A percentile compares a stretch with the other conserved stretches of the same genome.
These are phyloP conservation scores for Halichondria panicea DNA, from an alignment of 37 sponge, comb jelly and placozoan genomes.

Conservation along the genomic window DNA sequence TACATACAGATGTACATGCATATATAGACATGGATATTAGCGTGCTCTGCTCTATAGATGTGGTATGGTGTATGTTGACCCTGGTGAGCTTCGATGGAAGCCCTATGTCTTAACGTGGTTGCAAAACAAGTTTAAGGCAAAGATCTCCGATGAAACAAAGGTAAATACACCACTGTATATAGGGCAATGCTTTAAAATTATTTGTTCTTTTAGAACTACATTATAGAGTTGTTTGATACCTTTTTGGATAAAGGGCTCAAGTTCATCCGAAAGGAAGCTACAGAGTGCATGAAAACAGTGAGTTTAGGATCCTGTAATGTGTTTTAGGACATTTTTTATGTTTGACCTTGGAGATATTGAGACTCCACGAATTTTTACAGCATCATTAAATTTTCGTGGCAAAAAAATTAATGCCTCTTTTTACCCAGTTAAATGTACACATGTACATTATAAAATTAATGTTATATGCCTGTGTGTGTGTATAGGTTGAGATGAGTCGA, in stretches of 20 bases:
- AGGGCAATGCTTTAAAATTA: no score
- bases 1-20: no score
- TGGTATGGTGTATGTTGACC: slow-evolving; percentile 99
- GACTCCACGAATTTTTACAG: no score
- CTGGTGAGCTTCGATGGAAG: slow-evolving; percentile 85
- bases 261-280: slow-evolving; percentile 81
- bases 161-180: no score
- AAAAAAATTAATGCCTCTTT: not conserved
- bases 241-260: slow-evolving; percentile 90
- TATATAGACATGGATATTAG: no score
- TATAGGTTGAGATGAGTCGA: slow-evolving; percentile 85
- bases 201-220: slow-evolving; percentile 54
- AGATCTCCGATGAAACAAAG: slow-evolving; percentile 79
- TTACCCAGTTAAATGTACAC: not conserved
- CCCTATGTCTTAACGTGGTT: slow-evolving; percentile 92
- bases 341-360: no score
- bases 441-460: not conserved
- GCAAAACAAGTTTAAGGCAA: slow-evolving; percentile 55
- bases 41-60: slow-evolving; percentile 69
- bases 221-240: slow-evolving; percentile 74
- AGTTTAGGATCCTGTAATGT: not conserved
- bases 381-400: no score
- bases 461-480: not conserved
- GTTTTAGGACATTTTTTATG: no score
- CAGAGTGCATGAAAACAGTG: slow-evolving; percentile 86